Evolutionary conservation across 2,888 invertebrate genomes (phyloP).

Genomic region (Hirtodrosophila confusa): DNA sequence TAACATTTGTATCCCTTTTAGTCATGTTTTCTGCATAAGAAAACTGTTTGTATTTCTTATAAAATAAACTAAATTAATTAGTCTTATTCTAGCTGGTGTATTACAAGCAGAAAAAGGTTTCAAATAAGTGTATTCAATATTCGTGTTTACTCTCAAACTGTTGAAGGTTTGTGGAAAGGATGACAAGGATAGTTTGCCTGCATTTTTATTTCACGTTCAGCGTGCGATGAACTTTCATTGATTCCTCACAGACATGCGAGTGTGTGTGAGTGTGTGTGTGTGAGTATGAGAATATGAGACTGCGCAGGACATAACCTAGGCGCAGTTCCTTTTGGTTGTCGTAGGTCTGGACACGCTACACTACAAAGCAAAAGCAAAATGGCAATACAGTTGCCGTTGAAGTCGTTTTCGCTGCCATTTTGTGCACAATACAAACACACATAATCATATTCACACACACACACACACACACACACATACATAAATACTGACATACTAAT

Average conservation of each 20-base stretch:
- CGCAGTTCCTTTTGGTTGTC: constrained; percentile 57
- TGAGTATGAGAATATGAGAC: constrained; percentile 51
- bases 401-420: constrained; percentile 49
- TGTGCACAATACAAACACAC: constrained; percentile 31
- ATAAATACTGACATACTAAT: constrained; percentile 55
- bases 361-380: constrained; percentile 56
- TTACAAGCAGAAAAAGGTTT: too few relatives aligned
- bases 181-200: constrained; percentile 20
- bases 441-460: constrained; percentile 14
- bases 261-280: constrained; percentile 18
- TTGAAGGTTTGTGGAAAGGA: constrained; percentile 4
- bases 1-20: too few relatives aligned
- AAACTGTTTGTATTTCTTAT: too few relatives aligned
- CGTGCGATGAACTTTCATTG: constrained; percentile 74
- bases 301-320: constrained; percentile 71
- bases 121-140: constrained; percentile 6
- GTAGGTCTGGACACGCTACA: constrained; percentile 64
- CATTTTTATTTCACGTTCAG: constrained; percentile 32
- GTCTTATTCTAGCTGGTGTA: too few relatives aligned
- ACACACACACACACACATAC: constrained; percentile 3
- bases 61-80: too few relatives aligned
- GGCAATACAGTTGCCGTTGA: constrained; percentile 52
- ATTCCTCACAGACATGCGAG: constrained; percentile 45
- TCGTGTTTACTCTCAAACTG: neutral
- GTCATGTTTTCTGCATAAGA: too few relatives aligned